These are phyloP conservation scores for Eudemis profundana DNA, from an alignment of 2,888 invertebrate species.

Conservation along the genomic window DNA sequence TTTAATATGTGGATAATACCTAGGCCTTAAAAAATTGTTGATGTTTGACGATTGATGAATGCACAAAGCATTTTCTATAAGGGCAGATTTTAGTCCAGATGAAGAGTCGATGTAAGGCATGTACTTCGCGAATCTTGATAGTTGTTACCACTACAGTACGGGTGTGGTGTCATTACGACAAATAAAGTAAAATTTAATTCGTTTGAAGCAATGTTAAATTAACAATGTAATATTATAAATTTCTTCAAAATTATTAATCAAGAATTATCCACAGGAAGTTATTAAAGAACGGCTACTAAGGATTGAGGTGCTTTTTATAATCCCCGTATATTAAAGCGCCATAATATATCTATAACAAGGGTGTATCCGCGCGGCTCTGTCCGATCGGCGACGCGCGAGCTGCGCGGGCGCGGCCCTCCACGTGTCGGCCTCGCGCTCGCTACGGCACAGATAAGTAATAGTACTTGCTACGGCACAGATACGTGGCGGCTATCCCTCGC, in stretches of 20 bases:
- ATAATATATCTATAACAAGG: constrained; percentile 11
- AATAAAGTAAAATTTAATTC: constrained; percentile 7
- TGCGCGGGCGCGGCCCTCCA: background rate
- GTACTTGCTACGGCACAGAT: too few relatives aligned
- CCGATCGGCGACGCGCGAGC: background rate
- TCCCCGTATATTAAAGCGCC: constrained; percentile 28
- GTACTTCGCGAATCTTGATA: constrained; percentile 20
- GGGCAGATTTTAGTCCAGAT: constrained; percentile 29
- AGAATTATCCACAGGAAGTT: constrained; percentile 1
- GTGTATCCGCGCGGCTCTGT: constrained; percentile 13
- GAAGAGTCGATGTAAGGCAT: constrained; percentile 33
- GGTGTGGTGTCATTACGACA: background rate
- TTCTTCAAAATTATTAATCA: background rate
- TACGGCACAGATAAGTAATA: background rate
- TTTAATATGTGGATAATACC: constrained; percentile 51
- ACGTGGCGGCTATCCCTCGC: constrained; percentile 27
- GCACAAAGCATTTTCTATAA: constrained; percentile 47
- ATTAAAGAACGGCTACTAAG: constrained; percentile 22
- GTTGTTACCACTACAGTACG: background rate
- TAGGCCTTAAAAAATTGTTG: constrained; percentile 74
- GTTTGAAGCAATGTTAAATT: background rate
- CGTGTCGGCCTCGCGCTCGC: background rate
- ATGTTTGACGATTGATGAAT: constrained; percentile 69
- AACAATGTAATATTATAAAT: background rate
- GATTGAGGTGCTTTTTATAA: constrained; percentile 36